These are phyloP conservation scores for Apostichopus leukothele DNA, from an alignment of 53 echinoderm and acorn worm species.

Conservation along the genomic window DNA sequence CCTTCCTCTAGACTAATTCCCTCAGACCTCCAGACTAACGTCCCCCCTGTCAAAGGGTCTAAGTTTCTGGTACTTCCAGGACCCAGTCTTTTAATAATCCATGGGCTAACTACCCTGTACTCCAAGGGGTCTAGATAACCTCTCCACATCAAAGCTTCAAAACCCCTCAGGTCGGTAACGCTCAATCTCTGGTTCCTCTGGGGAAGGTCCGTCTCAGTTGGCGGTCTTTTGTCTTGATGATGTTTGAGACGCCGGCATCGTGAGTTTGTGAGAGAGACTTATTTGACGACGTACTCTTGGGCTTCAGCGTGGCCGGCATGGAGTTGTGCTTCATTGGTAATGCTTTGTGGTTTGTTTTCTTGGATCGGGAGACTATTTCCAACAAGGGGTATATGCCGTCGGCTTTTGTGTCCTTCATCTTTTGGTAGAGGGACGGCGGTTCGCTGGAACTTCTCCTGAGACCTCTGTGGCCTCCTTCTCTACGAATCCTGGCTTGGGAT, in stretches of 20 bases:
- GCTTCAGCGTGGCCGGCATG: conserved; percentile 76
- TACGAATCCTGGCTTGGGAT: neutral
- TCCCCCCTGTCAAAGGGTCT: no score
- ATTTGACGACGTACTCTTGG: conserved; percentile 38
- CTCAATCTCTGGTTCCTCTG: conserved; percentile 28
- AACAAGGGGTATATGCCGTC: neutral
- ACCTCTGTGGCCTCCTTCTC: neutral
- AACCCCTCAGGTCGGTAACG: neutral
- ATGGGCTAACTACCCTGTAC: neutral
- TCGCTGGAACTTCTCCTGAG: conserved; percentile 52
- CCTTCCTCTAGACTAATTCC: no score
- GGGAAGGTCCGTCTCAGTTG: conserved; percentile 24
- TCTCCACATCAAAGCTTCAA: neutral
- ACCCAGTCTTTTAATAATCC: neutral
- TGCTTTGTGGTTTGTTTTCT: conserved; percentile 20
- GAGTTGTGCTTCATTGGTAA: conserved; percentile 62
- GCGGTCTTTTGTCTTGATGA: conserved; percentile 16
- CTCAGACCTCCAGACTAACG: no score
- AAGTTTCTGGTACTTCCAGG: no score
- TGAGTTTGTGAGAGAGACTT: neutral
- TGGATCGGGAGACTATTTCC: conserved; percentile 30
- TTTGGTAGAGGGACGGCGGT: conserved; percentile 21
- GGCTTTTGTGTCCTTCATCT: neutral
- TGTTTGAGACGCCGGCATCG: neutral
- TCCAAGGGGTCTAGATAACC: neutral